Percentiles rank a stretch among this genome's conserved stretches.
These are phyloP conservation scores for Cydia pomonella DNA, from an alignment of 1,140 invertebrate species.

Conservation along the genomic window DNA sequence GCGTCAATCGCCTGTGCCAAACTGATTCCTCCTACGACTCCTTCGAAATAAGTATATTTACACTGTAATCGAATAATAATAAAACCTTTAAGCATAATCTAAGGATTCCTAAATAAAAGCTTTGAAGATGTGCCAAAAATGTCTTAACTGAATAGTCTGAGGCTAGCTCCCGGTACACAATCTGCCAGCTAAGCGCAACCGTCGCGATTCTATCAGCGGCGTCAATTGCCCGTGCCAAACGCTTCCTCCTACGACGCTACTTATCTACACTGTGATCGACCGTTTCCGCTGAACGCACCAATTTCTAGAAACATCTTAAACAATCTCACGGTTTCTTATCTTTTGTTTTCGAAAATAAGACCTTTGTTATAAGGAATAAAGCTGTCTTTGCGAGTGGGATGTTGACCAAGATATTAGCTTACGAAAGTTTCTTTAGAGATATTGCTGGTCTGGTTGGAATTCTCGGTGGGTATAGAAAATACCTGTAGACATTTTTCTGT, in stretches of 20 bases:
- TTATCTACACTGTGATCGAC: constrained; percentile 58
- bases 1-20: constrained; percentile 79
- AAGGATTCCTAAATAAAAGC: no score
- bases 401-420: background rate
- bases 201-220: constrained; percentile 75
- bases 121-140: no score
- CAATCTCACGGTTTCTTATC: background rate
- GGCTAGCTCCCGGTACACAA: constrained; percentile 50
- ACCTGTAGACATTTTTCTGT: background rate
- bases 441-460: background rate
- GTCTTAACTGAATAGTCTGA: no score
- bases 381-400: background rate
- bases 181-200: constrained; percentile 71
- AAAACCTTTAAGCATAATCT: no score
- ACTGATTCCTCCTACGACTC: constrained; percentile 65
- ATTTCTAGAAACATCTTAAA: background rate
- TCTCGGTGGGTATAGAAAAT: background rate
- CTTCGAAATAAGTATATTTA: no score
- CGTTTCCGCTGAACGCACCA: constrained; percentile 59
- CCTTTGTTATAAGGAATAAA: background rate
- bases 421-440: background rate
- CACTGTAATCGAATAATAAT: no score
- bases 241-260: constrained; percentile 62
- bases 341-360: background rate
- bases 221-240: constrained; percentile 80